phyloP scores from a whole-genome alignment of 1,140 invertebrate genomes.

The Leptopilina clavipes region DNA sequence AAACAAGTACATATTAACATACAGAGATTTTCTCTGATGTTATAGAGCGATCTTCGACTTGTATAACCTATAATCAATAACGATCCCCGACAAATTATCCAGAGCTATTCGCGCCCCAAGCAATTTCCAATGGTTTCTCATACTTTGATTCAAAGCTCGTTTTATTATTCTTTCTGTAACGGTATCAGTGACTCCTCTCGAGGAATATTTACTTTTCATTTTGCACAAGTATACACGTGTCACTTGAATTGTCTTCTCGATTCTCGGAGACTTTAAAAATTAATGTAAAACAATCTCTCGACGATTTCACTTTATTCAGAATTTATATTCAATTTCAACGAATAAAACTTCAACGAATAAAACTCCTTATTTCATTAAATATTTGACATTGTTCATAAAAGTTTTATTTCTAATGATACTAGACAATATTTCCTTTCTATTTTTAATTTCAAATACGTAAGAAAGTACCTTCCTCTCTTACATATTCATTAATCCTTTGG shows the following conservation, averaged over 20 bases:
- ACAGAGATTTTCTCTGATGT: neutral
- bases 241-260: neutral
- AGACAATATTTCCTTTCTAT: too few relatives aligned
- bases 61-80: conserved; percentile 45
- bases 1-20: conserved; percentile 18
- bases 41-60: neutral
- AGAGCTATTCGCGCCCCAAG: conserved; percentile 42
- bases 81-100: conserved; percentile 48
- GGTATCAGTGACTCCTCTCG: neutral
- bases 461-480: too few relatives aligned
- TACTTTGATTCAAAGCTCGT: conserved; percentile 27
- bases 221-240: neutral
- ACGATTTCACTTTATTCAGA: too few relatives aligned
- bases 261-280: neutral
- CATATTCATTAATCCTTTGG: conserved; percentile 31
- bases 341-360: too few relatives aligned
- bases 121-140: conserved; percentile 26
- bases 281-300: neutral
- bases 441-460: too few relatives aligned
- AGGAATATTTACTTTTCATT: conserved; percentile 18
- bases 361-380: too few relatives aligned
- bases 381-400: neutral
- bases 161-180: neutral
- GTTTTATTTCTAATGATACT: neutral
- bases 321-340: too few relatives aligned